phyloP scores from a whole-genome alignment of 2,888 invertebrate genomes.

The Anticlea derivata region DNA sequence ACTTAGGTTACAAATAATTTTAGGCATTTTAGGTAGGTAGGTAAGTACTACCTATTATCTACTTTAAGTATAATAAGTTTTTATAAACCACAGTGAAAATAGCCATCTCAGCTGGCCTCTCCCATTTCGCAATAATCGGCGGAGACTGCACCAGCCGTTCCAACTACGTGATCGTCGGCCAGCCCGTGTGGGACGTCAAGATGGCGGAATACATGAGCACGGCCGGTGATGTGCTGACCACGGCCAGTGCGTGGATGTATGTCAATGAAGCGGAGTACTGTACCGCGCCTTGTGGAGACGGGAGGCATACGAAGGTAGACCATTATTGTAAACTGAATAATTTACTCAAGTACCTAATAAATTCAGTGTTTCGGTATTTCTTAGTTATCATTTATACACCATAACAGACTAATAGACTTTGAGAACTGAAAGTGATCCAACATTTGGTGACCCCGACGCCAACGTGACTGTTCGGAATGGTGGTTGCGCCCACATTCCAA shows the following conservation, averaged over 20 bases:
- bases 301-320: conserved; percentile 74
- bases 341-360: background rate
- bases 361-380: no score
- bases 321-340: background rate
- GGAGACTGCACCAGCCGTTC: conserved; percentile 63
- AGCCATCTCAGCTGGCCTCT: conserved; percentile 85
- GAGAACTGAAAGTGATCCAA: no score
- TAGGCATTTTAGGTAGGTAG: no score
- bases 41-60: background rate
- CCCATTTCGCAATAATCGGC: conserved; percentile 83
- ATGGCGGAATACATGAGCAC: conserved; percentile 73
- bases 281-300: conserved; percentile 79
- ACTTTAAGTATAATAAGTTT: no score
- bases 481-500: no score
- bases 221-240: conserved; percentile 85
- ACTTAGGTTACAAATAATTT: no score
- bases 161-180: conserved; percentile 85
- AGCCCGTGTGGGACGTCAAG: conserved; percentile 84
- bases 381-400: no score
- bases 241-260: conserved; percentile 84
- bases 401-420: no score
- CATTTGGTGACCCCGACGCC: no score
- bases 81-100: conserved; percentile 80
- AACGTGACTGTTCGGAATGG: no score
- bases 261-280: conserved; percentile 85